Conservation (phyloP, 2,888 invertebrate species). For the Megalurothrips usitatus region DNA sequence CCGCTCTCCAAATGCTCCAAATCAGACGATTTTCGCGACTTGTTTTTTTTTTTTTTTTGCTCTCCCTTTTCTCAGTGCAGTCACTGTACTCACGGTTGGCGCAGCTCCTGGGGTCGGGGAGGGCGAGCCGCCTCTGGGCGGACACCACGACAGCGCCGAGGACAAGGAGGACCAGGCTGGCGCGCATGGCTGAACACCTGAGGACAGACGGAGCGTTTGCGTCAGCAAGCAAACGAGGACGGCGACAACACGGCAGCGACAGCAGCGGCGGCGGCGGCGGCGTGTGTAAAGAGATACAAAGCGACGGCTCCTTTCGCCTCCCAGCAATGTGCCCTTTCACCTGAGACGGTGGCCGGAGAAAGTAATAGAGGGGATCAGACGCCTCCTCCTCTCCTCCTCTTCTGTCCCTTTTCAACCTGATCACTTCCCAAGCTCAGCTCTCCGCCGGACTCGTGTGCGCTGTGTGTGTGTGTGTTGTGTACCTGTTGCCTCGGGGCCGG, state of each 20-base stretch:
- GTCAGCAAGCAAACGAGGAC: neutral
- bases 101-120: constrained; percentile 86
- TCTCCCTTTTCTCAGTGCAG: too few species aligned
- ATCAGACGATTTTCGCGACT: too few species aligned
- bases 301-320: neutral
- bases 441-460: too few species aligned
- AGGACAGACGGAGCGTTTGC: neutral
- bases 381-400: neutral
- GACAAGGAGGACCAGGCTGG: constrained; percentile 55
- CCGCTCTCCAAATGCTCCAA: too few species aligned
- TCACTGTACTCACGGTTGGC: constrained; percentile 72
- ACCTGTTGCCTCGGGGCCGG: too few species aligned
- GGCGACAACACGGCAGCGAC: neutral
- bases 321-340: constrained; percentile 22
- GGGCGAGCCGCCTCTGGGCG: constrained; percentile 77
- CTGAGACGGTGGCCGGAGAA: neutral
- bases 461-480: too few species aligned
- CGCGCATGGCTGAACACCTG: constrained; percentile 11
- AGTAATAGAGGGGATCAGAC: neutral
- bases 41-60: too few species aligned
- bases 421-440: too few species aligned
- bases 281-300: neutral
- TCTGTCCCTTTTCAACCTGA: too few species aligned
- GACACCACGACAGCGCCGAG: constrained; percentile 61
- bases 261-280: neutral